These are phyloP conservation scores for Phortica magna DNA, from an alignment of 2,888 invertebrate genomes.

Conservation along the genomic window DNA sequence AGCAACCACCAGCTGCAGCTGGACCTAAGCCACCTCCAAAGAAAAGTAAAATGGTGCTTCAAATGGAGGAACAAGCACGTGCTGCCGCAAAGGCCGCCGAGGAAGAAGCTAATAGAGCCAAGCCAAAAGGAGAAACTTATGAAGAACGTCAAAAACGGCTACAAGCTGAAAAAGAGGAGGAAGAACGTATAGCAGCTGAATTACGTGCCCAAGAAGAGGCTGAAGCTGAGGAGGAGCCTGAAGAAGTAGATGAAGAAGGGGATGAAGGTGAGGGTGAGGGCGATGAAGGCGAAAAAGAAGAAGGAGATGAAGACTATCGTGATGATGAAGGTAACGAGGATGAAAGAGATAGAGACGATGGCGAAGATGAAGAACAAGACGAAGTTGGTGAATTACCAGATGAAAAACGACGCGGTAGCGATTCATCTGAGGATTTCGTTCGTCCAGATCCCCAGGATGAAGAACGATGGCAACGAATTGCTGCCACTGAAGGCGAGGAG, in stretches of 20 bases:
- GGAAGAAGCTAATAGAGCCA: slow-evolving; percentile 71
- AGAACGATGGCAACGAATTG: slow-evolving; percentile 75
- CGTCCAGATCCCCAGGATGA: slow-evolving; percentile 74
- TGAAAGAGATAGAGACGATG: slow-evolving; percentile 53
- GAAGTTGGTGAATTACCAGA: slow-evolving; percentile 57
- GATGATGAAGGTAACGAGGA: slow-evolving; percentile 61
- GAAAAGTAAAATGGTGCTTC: slow-evolving; percentile 75
- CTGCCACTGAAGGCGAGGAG: slow-evolving; percentile 75
- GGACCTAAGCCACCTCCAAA: slow-evolving; percentile 76
- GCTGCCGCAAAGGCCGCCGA: slow-evolving; percentile 75
- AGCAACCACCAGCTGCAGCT: slow-evolving; percentile 62
- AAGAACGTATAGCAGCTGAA: slow-evolving; percentile 72
- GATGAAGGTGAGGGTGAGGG: slow-evolving; percentile 62
- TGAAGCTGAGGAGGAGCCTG: slow-evolving; percentile 66
- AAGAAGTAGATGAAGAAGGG: slow-evolving; percentile 59
- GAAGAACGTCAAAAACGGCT: slow-evolving; percentile 75
- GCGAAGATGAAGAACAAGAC: slow-evolving; percentile 61
- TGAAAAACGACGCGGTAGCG: slow-evolving; percentile 72
- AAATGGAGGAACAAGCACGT: slow-evolving; percentile 77
- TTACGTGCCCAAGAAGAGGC: slow-evolving; percentile 70
- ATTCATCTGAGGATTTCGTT: slow-evolving; percentile 74
- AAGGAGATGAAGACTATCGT: slow-evolving; percentile 54
- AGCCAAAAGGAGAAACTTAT: slow-evolving; percentile 73
- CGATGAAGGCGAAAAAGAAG: slow-evolving; percentile 61
- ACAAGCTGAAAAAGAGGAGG: slow-evolving; percentile 72